Percentiles rank a stretch among this genome's conserved stretches.
These are phyloP conservation scores for Pteronotus mesoamericanus DNA, from an alignment of 2,797 vertebrate genomes.

Conservation along the genomic window DNA sequence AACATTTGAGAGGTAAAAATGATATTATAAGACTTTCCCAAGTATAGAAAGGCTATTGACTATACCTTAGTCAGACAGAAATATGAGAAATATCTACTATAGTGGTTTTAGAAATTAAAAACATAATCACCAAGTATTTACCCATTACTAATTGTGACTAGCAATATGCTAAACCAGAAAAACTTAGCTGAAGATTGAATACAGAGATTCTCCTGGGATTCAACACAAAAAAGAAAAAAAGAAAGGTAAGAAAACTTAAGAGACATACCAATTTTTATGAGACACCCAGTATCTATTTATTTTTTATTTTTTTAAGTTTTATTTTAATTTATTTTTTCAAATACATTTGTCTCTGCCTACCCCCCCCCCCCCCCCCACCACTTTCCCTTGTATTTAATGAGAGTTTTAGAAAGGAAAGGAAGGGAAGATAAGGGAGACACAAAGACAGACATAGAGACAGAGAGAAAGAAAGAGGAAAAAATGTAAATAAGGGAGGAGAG, in stretches of 20 bases:
- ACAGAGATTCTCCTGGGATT: neutral
- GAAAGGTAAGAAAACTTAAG: neutral
- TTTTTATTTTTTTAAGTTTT: no score
- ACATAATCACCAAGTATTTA: neutral
- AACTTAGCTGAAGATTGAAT: neutral
- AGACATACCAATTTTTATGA: neutral
- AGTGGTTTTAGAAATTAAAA: slow-evolving; percentile 39
- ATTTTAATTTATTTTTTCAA: no score
- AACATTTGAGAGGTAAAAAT: neutral
- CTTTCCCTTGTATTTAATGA: no score
- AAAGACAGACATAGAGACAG: neutral
- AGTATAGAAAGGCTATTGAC: neutral
- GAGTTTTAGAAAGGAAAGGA: neutral
- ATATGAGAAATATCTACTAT: slow-evolving; percentile 16
- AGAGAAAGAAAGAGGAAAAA: neutral
- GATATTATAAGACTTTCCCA: slow-evolving; percentile 27
- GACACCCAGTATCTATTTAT: neutral
- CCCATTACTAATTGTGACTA: neutral
- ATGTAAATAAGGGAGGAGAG: neutral
- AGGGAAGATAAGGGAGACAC: neutral
- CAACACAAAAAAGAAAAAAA: neutral
- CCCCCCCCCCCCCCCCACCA: no score
- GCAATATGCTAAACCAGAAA: neutral
- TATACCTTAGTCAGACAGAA: neutral
- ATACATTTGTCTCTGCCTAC: no score